Conservation (phyloP, 92 coral and sea anemone genomes). For the Phymanthus crucifer region DNA sequence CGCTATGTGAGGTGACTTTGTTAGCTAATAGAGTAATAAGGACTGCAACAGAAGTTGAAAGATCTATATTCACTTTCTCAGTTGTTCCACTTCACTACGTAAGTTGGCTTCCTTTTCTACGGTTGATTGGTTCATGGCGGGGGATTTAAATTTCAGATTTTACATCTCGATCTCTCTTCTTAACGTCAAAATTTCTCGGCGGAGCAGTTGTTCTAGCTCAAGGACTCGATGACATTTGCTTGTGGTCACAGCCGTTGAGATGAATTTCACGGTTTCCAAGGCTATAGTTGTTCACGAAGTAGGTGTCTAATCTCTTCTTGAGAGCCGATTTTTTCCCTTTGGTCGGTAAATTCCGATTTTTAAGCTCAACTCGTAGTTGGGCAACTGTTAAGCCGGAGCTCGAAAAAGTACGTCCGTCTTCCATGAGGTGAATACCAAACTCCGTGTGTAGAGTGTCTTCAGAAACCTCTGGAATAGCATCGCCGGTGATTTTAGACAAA, state of each 20-base stretch:
- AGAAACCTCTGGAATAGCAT: too few species aligned
- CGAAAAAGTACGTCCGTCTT: background rate
- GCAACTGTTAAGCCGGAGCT: background rate
- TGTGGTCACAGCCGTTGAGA: background rate
- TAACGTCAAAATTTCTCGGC: background rate
- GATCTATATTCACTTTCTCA: background rate
- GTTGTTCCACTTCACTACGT: background rate
- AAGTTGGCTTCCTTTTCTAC: background rate
- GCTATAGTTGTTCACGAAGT: background rate
- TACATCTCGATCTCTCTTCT: background rate
- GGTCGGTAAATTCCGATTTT: background rate
- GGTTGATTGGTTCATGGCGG: background rate
- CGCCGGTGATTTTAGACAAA: too few species aligned
- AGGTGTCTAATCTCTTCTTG: background rate
- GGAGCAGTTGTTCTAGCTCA: background rate
- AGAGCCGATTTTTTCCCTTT: background rate
- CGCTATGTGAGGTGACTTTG: background rate
- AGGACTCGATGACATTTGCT: background rate
- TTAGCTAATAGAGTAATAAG: background rate
- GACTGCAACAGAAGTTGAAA: background rate
- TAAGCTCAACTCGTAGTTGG: background rate
- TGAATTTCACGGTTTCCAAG: background rate
- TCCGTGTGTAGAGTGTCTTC: too few species aligned
- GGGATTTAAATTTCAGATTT: background rate
- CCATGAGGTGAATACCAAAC: background rate